phyloP scores from a whole-genome alignment of 2,888 invertebrate genomes.

The Serripes groenlandicus region DNA sequence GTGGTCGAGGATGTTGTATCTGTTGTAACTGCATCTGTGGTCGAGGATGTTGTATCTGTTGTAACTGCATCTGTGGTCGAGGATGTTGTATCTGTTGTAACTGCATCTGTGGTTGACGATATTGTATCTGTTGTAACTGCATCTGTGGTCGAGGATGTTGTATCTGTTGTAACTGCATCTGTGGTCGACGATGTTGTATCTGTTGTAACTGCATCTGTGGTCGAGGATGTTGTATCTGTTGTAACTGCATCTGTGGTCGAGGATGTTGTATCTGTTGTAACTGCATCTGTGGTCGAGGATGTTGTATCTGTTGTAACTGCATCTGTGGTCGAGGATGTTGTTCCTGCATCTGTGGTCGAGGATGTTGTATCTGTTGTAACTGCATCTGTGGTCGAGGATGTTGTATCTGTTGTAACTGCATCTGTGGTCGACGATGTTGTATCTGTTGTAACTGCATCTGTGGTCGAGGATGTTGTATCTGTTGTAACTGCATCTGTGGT shows the following conservation, averaged over 20 bases:
- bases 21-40: not conserved
- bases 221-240: not conserved
- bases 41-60: not conserved
- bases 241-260: not conserved
- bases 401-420: not conserved
- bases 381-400: not conserved
- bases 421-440: not conserved
- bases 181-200: not conserved
- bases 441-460: not conserved
- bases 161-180: not conserved
- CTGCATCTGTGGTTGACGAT: not conserved
- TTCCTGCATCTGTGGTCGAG: not conserved
- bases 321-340: not conserved
- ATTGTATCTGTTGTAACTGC: not conserved
- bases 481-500: not conserved
- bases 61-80: not conserved
- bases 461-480: not conserved
- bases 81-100: not conserved
- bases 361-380: not conserved
- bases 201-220: not conserved
- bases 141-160: not conserved
- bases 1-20: not conserved
- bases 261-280: not conserved
- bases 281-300: not conserved
- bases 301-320: not conserved